Conservation (phyloP, 2,888 invertebrate genomes). For the Rhaphigaster nebulosa region DNA sequence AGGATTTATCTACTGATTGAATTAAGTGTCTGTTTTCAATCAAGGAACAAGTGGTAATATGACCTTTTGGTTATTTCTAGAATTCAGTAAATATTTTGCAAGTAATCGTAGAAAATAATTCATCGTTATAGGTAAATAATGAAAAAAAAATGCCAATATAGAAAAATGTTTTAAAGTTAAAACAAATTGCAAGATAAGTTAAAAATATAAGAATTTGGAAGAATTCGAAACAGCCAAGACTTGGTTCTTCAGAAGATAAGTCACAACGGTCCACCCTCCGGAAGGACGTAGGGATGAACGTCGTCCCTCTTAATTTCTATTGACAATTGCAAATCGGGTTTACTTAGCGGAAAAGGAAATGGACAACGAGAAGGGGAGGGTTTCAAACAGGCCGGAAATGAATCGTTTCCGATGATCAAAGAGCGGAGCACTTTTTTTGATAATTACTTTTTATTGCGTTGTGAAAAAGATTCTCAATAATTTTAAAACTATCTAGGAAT, state of each 20-base stretch:
- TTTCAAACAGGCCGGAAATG: background rate
- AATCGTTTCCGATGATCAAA: background rate
- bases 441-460: background rate
- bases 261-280: background rate
- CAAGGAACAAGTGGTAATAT: too few species aligned
- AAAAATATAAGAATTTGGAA: too few species aligned
- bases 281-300: background rate
- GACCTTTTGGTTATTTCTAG: too few species aligned
- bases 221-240: too few species aligned
- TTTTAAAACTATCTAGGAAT: too few species aligned
- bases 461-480: background rate
- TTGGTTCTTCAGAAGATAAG: background rate
- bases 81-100: too few species aligned
- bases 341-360: conserved; percentile 10
- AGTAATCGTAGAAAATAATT: too few species aligned
- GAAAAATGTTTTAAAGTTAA: background rate
- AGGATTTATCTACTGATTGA: too few species aligned
- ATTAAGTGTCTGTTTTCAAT: too few species aligned
- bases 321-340: background rate
- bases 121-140: too few species aligned
- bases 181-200: background rate
- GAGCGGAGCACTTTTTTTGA: background rate
- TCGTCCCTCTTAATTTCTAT: background rate
- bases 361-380: conserved; percentile 6
- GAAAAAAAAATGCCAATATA: too few species aligned